phyloP scores from a whole-genome alignment of 2,797 vertebrate genomes.

The Hypotaenidia philippensis region DNA sequence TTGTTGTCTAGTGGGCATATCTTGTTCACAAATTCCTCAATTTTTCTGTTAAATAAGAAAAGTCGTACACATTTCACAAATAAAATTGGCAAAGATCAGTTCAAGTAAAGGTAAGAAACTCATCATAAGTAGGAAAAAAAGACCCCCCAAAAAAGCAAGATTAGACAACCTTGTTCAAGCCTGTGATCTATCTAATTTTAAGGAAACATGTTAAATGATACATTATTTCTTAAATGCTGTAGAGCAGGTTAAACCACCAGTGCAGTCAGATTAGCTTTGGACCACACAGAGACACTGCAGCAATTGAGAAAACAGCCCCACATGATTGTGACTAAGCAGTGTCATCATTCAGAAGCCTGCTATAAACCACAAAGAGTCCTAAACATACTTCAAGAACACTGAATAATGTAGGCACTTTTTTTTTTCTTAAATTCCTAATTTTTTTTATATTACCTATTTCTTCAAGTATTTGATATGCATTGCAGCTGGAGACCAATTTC shows the following conservation, averaged over 20 bases:
- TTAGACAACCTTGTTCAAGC: neutral
- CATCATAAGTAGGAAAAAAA: neutral
- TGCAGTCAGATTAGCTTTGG: neutral
- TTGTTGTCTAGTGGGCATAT: neutral
- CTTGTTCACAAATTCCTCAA: neutral
- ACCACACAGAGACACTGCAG: accelerated
- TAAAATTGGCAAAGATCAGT: neutral
- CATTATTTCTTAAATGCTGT: neutral
- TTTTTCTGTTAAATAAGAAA: neutral
- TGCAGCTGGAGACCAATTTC: neutral
- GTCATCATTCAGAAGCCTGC: neutral
- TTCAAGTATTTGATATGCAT: neutral
- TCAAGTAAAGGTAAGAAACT: neutral
- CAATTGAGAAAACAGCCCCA: neutral
- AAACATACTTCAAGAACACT: neutral
- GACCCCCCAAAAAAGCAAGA: neutral
- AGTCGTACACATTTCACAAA: neutral
- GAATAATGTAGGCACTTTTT: neutral
- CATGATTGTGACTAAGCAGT: neutral
- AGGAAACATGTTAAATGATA: neutral
- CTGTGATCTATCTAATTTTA: neutral
- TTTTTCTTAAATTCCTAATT: neutral
- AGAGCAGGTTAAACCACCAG: neutral
- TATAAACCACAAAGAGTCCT: neutral
- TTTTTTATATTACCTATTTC: neutral